phyloP scores from a whole-genome alignment of 23 tunicate genomes.

The Trididemnum clinides region DNA sequence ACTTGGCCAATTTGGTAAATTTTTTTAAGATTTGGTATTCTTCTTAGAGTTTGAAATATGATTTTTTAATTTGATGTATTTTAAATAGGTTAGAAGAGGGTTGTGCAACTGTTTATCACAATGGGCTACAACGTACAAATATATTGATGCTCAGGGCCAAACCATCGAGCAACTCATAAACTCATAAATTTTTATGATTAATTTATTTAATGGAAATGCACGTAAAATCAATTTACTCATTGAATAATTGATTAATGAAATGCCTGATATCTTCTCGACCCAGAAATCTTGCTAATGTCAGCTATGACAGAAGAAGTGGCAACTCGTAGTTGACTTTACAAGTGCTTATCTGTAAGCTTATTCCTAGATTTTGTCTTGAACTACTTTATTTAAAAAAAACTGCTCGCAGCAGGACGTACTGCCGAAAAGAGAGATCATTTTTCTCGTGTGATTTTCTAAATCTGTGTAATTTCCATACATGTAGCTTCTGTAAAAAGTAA shows the following conservation, averaged over 20 bases:
- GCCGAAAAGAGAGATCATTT: no score
- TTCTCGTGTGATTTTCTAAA: no score
- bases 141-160: background rate
- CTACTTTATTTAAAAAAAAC: conserved; percentile 2
- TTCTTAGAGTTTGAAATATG: no score
- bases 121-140: conserved; percentile 15
- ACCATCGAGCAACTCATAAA: no score
- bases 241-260: conserved; percentile 19
- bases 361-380: no score
- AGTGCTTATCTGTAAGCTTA: conserved; percentile 36
- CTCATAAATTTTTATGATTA: conserved; percentile 2
- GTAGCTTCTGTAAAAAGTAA: no score
- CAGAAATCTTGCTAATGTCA: conserved; percentile 34
- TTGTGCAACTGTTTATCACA: conserved; percentile 7
- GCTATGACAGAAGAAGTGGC: conserved; percentile 34
- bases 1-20: no score
- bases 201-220: conserved; percentile 15
- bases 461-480: no score
- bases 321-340: conserved; percentile 16
- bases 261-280: conserved; percentile 25
- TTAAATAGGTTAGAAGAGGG: background rate
- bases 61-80: no score
- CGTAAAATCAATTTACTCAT: conserved; percentile 19
- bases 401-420: conserved; percentile 10
- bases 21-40: no score